Evolutionary conservation across 2,797 vertebrate genomes (phyloP).

Genomic region (Sebastes melanostomus): DNA sequence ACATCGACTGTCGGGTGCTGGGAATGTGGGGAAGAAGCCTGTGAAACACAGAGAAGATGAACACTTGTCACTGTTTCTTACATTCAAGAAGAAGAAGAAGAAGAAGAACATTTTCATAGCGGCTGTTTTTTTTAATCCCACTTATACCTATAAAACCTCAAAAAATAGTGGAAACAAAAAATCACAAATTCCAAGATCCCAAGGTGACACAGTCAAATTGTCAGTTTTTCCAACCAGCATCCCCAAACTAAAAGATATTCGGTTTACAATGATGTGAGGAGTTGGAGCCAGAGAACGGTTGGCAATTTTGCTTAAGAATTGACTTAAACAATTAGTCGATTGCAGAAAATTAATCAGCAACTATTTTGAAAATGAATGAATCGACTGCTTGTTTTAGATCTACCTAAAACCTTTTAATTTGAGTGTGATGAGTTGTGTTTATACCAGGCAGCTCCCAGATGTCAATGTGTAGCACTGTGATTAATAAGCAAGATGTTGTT

Average conservation of each 20-base stretch:
- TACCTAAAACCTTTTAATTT: not conserved
- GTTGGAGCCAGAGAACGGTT: not conserved
- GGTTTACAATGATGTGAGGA: not conserved
- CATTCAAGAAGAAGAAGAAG: not conserved
- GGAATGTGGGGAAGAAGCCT: conserved; percentile 94
- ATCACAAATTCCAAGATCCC: not conserved
- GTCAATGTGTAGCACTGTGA: not conserved
- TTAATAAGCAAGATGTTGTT: not conserved
- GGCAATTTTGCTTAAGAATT: not conserved
- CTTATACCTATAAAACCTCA: not conserved
- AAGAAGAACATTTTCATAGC: not conserved
- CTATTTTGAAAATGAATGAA: not conserved
- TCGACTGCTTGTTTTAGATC: too few relatives aligned
- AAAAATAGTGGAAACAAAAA: not conserved
- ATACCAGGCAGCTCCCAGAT: not conserved
- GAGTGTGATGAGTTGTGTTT: not conserved
- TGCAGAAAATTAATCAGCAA: not conserved
- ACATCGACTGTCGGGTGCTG: conserved; percentile 96
- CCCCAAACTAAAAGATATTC: not conserved
- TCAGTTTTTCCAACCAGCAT: not conserved
- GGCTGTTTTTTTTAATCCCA: not conserved
- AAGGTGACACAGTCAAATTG: not conserved
- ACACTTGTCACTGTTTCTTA: not conserved
- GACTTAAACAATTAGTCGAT: not conserved
- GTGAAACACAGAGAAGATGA: not conserved